Evolutionary conservation across 2,888 invertebrate species (phyloP).

Genomic region (Hecatera dysodea): DNA sequence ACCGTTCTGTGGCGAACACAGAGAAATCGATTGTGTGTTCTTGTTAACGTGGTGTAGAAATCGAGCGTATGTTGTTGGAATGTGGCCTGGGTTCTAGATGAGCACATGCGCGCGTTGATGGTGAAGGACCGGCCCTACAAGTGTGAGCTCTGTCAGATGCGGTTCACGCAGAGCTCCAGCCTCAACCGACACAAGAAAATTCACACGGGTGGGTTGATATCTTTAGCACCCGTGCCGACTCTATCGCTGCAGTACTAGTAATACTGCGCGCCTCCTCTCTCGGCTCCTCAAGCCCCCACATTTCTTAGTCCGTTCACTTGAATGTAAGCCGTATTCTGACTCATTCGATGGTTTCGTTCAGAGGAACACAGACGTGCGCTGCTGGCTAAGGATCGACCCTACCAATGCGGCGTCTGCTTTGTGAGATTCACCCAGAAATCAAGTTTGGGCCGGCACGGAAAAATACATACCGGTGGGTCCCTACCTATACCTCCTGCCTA

Average conservation of each 20-base stretch:
- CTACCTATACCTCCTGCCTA: slow-evolving; percentile 78
- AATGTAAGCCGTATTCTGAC: slow-evolving; percentile 74
- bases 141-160: slow-evolving; percentile 93
- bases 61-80: slow-evolving; percentile 79
- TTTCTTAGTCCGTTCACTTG: slow-evolving; percentile 63
- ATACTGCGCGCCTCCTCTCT: slow-evolving; percentile 60
- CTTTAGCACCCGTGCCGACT: slow-evolving; percentile 76
- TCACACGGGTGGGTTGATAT: slow-evolving; percentile 91
- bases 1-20: slow-evolving; percentile 28
- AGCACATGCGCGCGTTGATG: slow-evolving; percentile 90
- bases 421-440: slow-evolving; percentile 93
- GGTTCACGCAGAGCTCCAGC: slow-evolving; percentile 94
- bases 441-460: slow-evolving; percentile 93
- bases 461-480: slow-evolving; percentile 91
- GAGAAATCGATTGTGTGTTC: slow-evolving; percentile 79
- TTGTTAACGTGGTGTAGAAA: slow-evolving; percentile 66
- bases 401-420: slow-evolving; percentile 92
- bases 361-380: slow-evolving; percentile 88
- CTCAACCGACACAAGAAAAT: slow-evolving; percentile 93
- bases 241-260: slow-evolving; percentile 67
- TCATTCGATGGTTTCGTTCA: slow-evolving; percentile 85
- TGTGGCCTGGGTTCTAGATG: slow-evolving; percentile 89
- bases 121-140: slow-evolving; percentile 92
- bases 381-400: slow-evolving; percentile 90
- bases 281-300: slow-evolving; percentile 70